phyloP scores from a whole-genome alignment of 1,140 invertebrate genomes.

The Leptoteleia sp. region DNA sequence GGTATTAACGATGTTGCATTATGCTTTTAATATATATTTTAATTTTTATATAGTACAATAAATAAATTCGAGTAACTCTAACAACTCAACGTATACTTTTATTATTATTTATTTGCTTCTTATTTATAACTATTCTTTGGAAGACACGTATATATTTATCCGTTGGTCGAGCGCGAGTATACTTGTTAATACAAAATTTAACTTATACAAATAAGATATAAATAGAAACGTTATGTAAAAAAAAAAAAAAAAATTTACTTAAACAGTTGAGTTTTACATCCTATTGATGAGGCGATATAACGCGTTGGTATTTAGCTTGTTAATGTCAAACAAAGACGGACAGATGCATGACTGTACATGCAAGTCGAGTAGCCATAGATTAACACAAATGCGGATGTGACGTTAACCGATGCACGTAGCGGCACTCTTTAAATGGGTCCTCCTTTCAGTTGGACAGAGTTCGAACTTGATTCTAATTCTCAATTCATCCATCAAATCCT shows the following conservation, averaged over 20 bases:
- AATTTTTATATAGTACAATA: too few species aligned
- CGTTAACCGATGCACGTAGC: slow-evolving; percentile 60
- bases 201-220: background rate
- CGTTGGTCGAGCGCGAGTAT: too few species aligned
- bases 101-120: too few species aligned
- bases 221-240: slow-evolving; percentile 27
- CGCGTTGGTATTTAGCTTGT: slow-evolving; percentile 18
- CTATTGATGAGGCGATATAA: slow-evolving; percentile 30
- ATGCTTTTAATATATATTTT: too few species aligned
- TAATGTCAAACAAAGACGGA: slow-evolving; percentile 49
- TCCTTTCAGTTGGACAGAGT: slow-evolving; percentile 14
- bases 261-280: slow-evolving; percentile 32
- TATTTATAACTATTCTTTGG: too few species aligned
- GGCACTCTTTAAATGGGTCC: slow-evolving; percentile 30
- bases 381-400: slow-evolving; percentile 80
- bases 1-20: background rate
- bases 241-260: slow-evolving; percentile 1
- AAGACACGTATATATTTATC: too few species aligned
- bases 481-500: slow-evolving; percentile 2
- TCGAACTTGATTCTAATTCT: slow-evolving; percentile 34
- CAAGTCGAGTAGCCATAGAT: slow-evolving; percentile 63
- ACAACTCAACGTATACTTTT: too few species aligned
- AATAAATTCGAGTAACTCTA: too few species aligned
- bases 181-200: too few species aligned
- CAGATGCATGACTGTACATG: slow-evolving; percentile 9